Percentiles rank a stretch among this genome's conserved stretches.
Conservation (phyloP, 2,797 vertebrate genomes). For the Cynopterus sphinx region DNA sequence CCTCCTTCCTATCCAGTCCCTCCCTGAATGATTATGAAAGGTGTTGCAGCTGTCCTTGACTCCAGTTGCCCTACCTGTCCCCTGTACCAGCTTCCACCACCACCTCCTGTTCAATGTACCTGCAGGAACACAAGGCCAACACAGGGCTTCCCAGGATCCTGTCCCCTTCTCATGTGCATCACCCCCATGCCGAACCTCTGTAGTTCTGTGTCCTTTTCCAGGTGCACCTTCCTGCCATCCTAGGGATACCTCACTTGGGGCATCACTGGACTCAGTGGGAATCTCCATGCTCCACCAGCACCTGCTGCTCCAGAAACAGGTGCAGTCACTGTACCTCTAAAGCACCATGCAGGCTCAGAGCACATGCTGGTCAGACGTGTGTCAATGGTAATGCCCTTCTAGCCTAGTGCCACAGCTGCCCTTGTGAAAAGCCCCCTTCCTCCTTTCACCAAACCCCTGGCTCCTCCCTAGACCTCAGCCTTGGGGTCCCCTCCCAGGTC, state of each 20-base stretch:
- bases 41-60: neutral
- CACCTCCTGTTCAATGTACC: fast-evolving
- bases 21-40: neutral
- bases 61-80: fast-evolving
- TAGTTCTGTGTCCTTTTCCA: neutral
- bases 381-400: neutral
- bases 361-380: neutral
- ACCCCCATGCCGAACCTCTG: neutral
- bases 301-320: neutral
- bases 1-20: neutral
- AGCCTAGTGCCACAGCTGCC: neutral
- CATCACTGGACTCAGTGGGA: neutral
- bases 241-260: neutral
- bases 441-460: too few species aligned
- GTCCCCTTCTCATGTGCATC: neutral
- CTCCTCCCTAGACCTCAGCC: neutral
- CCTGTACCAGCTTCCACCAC: neutral
- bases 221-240: neutral
- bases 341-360: neutral
- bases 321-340: neutral
- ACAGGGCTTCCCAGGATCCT: neutral
- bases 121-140: neutral
- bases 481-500: neutral
- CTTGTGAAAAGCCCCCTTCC: neutral
- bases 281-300: neutral